Evolutionary conservation across 1,140 invertebrate genomes (phyloP).

Genomic region (Helicoverpa armigera): DNA sequence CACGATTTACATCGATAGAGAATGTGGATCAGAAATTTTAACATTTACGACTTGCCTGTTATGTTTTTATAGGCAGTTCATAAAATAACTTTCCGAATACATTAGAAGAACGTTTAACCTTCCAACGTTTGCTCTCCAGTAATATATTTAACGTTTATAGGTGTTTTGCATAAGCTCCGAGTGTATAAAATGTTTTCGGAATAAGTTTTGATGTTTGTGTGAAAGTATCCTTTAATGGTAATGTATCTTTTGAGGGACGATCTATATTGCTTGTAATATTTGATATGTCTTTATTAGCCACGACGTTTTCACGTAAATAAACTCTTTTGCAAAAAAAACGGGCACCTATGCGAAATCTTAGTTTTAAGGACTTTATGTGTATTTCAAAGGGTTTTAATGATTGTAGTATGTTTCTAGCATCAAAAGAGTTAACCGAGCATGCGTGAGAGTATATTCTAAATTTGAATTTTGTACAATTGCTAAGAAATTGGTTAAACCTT

Average conservation of each 20-base stretch:
- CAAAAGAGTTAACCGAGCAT: no score
- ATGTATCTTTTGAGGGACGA: conserved; percentile 23
- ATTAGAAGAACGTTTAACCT: conserved; percentile 66
- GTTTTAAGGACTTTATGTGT: no score
- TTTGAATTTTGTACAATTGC: no score
- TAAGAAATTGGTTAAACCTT: no score
- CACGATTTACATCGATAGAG: conserved; percentile 71
- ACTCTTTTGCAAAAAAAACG: no score
- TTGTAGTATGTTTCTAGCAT: no score
- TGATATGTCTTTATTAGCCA: conserved; percentile 12
- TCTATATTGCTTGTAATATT: conserved; percentile 38
- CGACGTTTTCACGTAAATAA: not conserved
- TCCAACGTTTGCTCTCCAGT: conserved; percentile 65
- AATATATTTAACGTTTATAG: conserved; percentile 76
- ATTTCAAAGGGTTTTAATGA: no score
- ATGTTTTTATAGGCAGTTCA: conserved; percentile 77
- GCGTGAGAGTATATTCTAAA: no score
- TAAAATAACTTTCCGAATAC: conserved; percentile 75
- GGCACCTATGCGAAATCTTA: no score
- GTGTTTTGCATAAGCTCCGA: conserved; percentile 72
- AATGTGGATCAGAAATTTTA: conserved; percentile 60
- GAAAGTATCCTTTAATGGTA: conserved; percentile 45
- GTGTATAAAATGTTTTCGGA: conserved; percentile 66
- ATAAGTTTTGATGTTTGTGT: conserved; percentile 51
- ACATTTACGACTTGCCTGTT: conserved; percentile 68